Conservation (phyloP, 2,797 vertebrate genomes). For the Notamacropus eugenii region DNA sequence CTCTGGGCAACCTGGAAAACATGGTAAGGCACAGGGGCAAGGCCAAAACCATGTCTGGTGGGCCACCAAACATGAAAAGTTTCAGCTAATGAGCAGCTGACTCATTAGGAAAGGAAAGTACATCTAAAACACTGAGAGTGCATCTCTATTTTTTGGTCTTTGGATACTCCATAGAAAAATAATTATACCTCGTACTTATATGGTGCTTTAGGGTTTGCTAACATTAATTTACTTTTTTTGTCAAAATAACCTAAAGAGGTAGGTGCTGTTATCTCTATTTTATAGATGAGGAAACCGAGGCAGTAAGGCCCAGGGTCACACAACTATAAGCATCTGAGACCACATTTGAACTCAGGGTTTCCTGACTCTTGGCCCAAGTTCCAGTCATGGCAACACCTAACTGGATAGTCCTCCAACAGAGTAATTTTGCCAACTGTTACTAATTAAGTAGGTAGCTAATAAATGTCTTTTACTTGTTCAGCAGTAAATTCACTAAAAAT, state of each 20-base stretch:
- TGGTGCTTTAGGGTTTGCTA: not conserved
- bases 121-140: not conserved
- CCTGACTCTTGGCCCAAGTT: not conserved
- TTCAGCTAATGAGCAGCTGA: not conserved
- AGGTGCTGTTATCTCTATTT: not conserved
- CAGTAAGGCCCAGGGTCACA: not conserved
- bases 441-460: not conserved
- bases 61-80: not conserved
- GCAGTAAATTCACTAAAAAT: not conserved
- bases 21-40: no score
- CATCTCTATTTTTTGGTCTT: not conserved
- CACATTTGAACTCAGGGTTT: not conserved
- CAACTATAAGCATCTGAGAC: not conserved
- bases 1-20: no score
- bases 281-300: not conserved
- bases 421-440: not conserved
- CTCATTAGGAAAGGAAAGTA: not conserved
- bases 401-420: not conserved
- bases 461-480: not conserved
- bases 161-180: not conserved
- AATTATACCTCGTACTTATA: not conserved
- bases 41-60: no score
- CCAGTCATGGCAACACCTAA: not conserved
- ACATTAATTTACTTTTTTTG: not conserved
- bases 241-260: not conserved